phyloP scores from a whole-genome alignment of 2,113 vertebrate species.

The Mustela nigripes region DNA sequence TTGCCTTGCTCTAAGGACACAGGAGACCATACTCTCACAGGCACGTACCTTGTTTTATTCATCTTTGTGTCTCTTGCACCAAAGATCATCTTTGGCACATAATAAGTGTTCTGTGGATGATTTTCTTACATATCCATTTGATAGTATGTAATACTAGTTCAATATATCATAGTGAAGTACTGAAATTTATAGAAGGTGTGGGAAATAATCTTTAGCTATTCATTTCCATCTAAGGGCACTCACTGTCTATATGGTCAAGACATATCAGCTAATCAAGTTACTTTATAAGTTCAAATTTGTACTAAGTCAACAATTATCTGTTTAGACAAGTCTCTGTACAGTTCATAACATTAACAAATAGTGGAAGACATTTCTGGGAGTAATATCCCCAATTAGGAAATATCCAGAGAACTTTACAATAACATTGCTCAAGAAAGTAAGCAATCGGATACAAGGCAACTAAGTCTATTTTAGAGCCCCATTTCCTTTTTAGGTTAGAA shows the following conservation, averaged over 20 bases:
- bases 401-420: background rate
- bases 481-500: conserved; percentile 37
- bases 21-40: background rate
- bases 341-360: conserved; percentile 7
- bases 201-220: background rate
- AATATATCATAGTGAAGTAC: background rate
- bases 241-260: background rate
- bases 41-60: background rate
- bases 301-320: background rate
- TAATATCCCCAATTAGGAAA: background rate
- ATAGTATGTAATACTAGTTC: background rate
- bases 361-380: background rate
- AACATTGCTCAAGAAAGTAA: background rate
- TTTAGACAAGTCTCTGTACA: background rate
- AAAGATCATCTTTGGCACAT: background rate
- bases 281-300: background rate
- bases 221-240: background rate
- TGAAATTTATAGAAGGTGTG: conserved; percentile 10
- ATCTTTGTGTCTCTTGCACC: background rate
- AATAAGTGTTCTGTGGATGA: background rate
- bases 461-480: background rate
- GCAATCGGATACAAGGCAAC: background rate
- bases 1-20: background rate
- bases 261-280: background rate
- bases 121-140: background rate